Percentiles rank a stretch among this genome's conserved stretches.
These are phyloP conservation scores for Fulmarus glacialis DNA, from an alignment of 2,113 vertebrate species.

Conservation along the genomic window DNA sequence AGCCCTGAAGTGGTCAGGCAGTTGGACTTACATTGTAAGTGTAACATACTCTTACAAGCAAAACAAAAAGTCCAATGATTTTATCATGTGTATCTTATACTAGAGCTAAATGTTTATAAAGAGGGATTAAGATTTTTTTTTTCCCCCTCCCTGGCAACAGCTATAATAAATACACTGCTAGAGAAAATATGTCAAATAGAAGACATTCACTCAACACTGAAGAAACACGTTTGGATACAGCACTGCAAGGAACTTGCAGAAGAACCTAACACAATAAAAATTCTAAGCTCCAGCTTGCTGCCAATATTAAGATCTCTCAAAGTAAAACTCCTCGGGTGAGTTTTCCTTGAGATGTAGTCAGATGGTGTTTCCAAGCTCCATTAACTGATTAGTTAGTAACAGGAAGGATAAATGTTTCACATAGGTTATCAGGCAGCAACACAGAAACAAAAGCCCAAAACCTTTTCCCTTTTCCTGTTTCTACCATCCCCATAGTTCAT, in stretches of 20 bases:
- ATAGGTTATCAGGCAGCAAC: not conserved
- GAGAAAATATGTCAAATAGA: not conserved
- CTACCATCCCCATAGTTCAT: not conserved
- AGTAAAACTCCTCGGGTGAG: not conserved
- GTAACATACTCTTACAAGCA: not conserved
- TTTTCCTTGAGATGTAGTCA: not conserved
- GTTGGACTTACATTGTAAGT: rapidly evolving
- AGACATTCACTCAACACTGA: not conserved
- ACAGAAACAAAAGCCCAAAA: not conserved
- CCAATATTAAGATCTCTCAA: not conserved
- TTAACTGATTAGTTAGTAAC: not conserved
- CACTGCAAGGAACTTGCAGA: rapidly evolving
- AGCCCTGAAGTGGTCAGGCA: no score
- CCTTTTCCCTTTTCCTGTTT: no score
- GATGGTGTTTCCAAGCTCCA: not conserved
- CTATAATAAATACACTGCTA: not conserved
- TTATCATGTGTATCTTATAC: not conserved
- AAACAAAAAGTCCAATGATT: not conserved
- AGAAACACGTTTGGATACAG: not conserved
- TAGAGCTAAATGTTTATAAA: not conserved
- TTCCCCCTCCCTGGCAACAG: not conserved
- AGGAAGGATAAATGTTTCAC: not conserved
- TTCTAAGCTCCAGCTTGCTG: not conserved
- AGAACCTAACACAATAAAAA: not conserved
- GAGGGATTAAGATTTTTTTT: not conserved